phyloP scores from a whole-genome alignment of 2,797 vertebrate genomes.

The Monodelphis domestica region DNA sequence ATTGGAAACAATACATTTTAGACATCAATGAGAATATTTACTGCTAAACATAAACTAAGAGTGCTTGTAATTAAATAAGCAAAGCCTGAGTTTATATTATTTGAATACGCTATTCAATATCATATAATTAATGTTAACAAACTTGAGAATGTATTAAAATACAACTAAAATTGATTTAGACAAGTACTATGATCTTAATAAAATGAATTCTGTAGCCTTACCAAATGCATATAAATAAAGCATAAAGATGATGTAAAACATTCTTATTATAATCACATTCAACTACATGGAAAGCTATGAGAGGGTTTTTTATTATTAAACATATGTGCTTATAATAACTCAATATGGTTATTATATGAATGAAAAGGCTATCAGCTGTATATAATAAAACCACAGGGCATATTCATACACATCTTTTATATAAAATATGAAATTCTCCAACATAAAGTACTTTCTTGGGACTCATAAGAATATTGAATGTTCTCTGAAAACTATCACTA shows the following conservation, averaged over 20 bases:
- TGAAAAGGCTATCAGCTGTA: conserved; percentile 3
- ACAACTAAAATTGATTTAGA: conserved; percentile 29
- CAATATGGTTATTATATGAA: conserved; percentile 10
- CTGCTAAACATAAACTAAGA: conserved; percentile 46
- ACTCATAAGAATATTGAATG: not conserved
- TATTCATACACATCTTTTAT: conserved; percentile 1
- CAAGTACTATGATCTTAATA: not conserved
- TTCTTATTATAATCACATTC: conserved; percentile 20
- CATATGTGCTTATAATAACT: not conserved
- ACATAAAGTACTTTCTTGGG: not conserved
- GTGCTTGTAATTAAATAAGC: conserved; percentile 20
- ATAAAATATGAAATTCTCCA: not conserved
- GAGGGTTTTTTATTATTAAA: conserved; percentile 38
- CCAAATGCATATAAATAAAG: not conserved
- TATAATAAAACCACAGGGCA: conserved; percentile 4
- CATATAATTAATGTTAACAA: conserved; percentile 41
- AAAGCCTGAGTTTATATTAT: conserved; percentile 41
- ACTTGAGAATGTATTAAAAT: conserved; percentile 42
- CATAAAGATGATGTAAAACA: conserved; percentile 17
- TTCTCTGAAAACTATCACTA: not conserved
- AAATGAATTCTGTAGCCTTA: conserved; percentile 15
- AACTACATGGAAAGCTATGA: conserved; percentile 1
- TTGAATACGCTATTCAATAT: conserved; percentile 35
- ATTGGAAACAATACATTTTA: conserved; percentile 32
- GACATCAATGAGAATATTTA: conserved; percentile 42